Evolutionary conservation across 2,888 invertebrate genomes (phyloP), one percentile per base, ranked within the genome.

Genomic region (Heliconius aoede): DNA sequence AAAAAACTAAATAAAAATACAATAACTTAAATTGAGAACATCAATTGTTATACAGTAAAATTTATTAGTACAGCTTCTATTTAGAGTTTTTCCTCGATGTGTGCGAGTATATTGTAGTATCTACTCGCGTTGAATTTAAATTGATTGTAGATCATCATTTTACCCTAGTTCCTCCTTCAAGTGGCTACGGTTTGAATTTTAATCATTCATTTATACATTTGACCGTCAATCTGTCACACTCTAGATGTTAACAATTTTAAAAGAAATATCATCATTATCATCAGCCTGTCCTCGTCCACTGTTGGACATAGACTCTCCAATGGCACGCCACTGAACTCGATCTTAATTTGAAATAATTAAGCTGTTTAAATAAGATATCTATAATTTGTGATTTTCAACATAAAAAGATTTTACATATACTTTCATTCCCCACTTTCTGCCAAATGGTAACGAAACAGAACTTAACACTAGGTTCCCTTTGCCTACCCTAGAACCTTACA

Each of bases 141-240:
- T 62, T 62, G 24, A 26, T 69, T 62, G 60, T 61, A 73, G 67
- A 74, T 58, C 72, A 72, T 61, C n/a, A 62, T 71, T 46, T 79
- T 76, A 79, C 80, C 79, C 80, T 62, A 76, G 73, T 51, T 58
- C 72, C 65, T 69, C 79, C 81, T 81, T 79, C 78, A 75, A 76
- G 65, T 60, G 40, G 36, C 68, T 65, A 72, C 72, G 79, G 46
- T 13, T 64, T 73, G 81, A 80, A 80, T 81, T 61, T 51, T 67
- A 81, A 81, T 79, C 9, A 18, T 40, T 1, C 18, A 7, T 32
- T 46, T 67, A 36, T 46, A 4, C 7, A 21, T 68, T 68, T n/a
- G 26, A 30, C 46, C 51, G 5, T 51, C 28, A 13, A 26, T 18
- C 32, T 46, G n/a, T 51, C 21, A 13, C 26, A 28, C n/a, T 30